These are phyloP conservation scores for Apocrypta bakeri DNA, from an alignment of 1,140 invertebrate genomes.

Conservation along the genomic window DNA sequence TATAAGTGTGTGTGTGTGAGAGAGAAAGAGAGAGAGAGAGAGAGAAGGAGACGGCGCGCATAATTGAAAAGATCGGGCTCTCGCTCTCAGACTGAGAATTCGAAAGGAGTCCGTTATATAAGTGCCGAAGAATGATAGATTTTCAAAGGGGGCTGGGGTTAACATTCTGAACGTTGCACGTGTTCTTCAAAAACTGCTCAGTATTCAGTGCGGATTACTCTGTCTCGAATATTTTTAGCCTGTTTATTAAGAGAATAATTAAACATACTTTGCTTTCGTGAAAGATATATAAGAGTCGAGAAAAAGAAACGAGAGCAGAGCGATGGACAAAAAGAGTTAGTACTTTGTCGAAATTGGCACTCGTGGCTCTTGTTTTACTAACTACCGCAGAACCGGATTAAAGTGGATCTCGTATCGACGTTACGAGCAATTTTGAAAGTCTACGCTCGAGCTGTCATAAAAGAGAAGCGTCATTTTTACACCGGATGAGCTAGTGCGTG, in stretches of 20 bases:
- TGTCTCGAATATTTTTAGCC: background rate
- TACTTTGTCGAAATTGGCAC: conserved; percentile 23
- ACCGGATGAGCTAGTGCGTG: background rate
- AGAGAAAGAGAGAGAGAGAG: conserved; percentile 71
- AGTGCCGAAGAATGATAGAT: conserved; percentile 27
- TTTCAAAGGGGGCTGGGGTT: background rate
- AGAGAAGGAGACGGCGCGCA: conserved; percentile 81
- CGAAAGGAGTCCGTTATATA: conserved; percentile 51
- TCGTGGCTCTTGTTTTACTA: conserved; percentile 19
- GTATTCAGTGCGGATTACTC: background rate
- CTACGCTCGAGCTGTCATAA: conserved; percentile 23
- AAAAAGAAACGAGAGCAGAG: background rate
- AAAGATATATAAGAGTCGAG: background rate
- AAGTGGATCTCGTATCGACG: conserved; percentile 33
- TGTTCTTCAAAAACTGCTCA: background rate
- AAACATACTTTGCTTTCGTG: background rate
- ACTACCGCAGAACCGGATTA: conserved; percentile 24
- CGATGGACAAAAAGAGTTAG: background rate
- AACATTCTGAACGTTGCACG: background rate
- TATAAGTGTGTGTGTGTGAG: conserved; percentile 66
- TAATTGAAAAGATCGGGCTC: conserved; percentile 59
- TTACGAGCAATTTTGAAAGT: conserved; percentile 43
- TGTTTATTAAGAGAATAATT: background rate
- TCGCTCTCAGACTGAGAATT: conserved; percentile 54
- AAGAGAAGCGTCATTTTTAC: conserved; percentile 13